Conservation (phyloP, 2,888 invertebrate genomes). For the Cynaeus angustus region DNA sequence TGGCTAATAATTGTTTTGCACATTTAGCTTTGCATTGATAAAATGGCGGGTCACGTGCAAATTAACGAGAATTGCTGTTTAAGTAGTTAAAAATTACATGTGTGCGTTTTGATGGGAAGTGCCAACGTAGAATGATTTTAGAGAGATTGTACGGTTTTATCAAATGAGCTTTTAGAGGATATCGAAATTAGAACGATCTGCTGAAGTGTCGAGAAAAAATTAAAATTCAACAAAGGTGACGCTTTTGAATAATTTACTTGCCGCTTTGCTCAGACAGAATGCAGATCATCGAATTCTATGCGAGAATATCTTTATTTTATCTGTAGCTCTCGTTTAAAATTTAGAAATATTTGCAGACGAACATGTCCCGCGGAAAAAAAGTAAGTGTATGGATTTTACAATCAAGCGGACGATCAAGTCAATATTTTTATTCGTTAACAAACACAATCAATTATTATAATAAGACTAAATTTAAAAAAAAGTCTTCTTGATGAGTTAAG, state of each 20-base stretch:
- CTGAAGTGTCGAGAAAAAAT: slow-evolving; percentile 30
- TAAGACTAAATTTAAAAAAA: too few species aligned
- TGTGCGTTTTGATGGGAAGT: slow-evolving; percentile 24
- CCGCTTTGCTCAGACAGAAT: slow-evolving; percentile 19
- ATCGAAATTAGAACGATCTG: slow-evolving; percentile 11
- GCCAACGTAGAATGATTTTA: slow-evolving; percentile 28
- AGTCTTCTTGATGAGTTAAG: too few species aligned
- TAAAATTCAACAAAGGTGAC: slow-evolving; percentile 35
- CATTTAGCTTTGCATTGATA: slow-evolving; percentile 5
- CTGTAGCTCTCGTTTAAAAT: slow-evolving; percentile 6
- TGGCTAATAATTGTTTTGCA: neutral
- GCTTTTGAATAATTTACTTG: slow-evolving; percentile 30
- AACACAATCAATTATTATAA: too few species aligned
- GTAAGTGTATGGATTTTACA: neutral
- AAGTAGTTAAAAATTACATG: slow-evolving; percentile 23
- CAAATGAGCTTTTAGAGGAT: slow-evolving; percentile 22
- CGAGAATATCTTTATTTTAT: slow-evolving; percentile 9
- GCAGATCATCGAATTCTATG: slow-evolving; percentile 8
- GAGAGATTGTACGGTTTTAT: slow-evolving; percentile 24
- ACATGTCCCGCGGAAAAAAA: neutral
- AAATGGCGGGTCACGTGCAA: slow-evolving; percentile 6
- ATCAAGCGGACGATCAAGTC: neutral
- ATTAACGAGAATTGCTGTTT: slow-evolving; percentile 13
- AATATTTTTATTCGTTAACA: neutral
- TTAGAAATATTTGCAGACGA: slow-evolving; percentile 5